Evolutionary conservation across 1,140 invertebrate genomes (phyloP).

Genomic region (Eufriesea mexicana): DNA sequence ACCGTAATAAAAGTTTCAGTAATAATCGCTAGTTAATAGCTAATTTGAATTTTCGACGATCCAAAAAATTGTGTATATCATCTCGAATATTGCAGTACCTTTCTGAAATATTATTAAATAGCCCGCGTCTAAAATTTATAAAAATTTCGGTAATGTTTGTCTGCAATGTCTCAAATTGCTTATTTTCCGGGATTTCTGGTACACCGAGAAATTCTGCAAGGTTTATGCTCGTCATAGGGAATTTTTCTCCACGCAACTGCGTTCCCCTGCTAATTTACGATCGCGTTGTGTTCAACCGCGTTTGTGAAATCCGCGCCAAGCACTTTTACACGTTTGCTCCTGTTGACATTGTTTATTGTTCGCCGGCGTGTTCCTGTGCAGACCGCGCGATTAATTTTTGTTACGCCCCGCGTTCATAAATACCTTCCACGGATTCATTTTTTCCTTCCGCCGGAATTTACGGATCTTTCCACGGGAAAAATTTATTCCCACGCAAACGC

Average conservation of each 20-base stretch:
- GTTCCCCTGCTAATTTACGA: constrained; percentile 33
- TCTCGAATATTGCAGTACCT: too few relatives aligned
- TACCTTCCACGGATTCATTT: constrained; percentile 23
- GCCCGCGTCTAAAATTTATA: not conserved
- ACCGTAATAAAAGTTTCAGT: too few relatives aligned
- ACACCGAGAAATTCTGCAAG: not conserved
- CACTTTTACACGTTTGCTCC: constrained; percentile 35
- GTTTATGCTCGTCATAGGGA: not conserved
- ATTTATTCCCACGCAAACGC: not conserved
- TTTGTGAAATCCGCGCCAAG: constrained; percentile 30
- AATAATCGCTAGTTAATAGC: too few relatives aligned
- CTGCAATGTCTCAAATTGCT: too few relatives aligned
- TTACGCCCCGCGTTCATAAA: constrained; percentile 26
- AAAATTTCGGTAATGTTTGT: not conserved
- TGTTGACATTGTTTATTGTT: constrained; percentile 53
- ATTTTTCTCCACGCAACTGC: not conserved
- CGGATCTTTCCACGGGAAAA: not conserved
- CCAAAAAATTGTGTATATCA: too few relatives aligned
- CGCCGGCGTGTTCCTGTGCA: not conserved
- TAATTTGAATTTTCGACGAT: too few relatives aligned
- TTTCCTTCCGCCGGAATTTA: constrained; percentile 15
- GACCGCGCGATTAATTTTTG: constrained; percentile 45
- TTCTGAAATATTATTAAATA: too few relatives aligned
- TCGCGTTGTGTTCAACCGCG: constrained; percentile 1
- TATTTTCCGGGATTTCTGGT: too few relatives aligned